phyloP scores from a whole-genome alignment of 2,888 invertebrate species.

The Drosophila multiciliata region DNA sequence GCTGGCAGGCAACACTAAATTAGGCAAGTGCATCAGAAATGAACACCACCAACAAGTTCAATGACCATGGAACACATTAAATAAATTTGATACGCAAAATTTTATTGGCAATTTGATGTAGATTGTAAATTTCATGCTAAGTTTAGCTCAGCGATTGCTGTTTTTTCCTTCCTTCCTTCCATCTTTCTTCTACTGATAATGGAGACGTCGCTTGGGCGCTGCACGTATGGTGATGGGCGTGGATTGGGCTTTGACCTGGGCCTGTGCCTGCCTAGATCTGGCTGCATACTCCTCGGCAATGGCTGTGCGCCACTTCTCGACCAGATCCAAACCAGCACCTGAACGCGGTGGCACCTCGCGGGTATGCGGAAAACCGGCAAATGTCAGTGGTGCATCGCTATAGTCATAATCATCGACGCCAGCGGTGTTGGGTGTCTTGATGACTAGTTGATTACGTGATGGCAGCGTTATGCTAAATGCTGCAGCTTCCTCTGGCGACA shows the following conservation, averaged over 20 bases:
- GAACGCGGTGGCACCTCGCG: slow-evolving; percentile 54
- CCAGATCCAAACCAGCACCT: slow-evolving; percentile 58
- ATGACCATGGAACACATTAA: slow-evolving; percentile 35
- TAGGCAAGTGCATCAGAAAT: slow-evolving; percentile 33
- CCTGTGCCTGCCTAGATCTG: slow-evolving; percentile 28
- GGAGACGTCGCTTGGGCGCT: slow-evolving; percentile 69
- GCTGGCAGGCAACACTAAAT: slow-evolving; percentile 54
- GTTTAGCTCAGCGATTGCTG: slow-evolving; percentile 1
- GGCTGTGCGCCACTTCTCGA: slow-evolving; percentile 76
- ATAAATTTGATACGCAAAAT: slow-evolving; percentile 45
- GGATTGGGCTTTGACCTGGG: slow-evolving; percentile 1
- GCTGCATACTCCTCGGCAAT: slow-evolving; percentile 78
- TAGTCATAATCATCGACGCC: slow-evolving; percentile 76
- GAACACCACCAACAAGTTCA: slow-evolving; percentile 33
- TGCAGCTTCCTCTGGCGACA: slow-evolving; percentile 85
- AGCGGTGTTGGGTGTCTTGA: slow-evolving; percentile 68
- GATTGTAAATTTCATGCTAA: slow-evolving; percentile 28
- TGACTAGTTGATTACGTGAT: slow-evolving; percentile 80
- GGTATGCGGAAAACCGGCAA: slow-evolving; percentile 57
- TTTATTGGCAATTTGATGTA: slow-evolving; percentile 71
- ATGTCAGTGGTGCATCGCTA: slow-evolving; percentile 47
- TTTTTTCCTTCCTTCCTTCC: background rate
- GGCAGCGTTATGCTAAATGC: slow-evolving; percentile 83
- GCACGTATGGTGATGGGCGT: slow-evolving; percentile 41
- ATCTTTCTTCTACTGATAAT: slow-evolving; percentile 45